Evolutionary conservation across 2,113 vertebrate species (phyloP), one percentile per base, ranked within the genome.

Genomic region (Trinectes maculatus): DNA sequence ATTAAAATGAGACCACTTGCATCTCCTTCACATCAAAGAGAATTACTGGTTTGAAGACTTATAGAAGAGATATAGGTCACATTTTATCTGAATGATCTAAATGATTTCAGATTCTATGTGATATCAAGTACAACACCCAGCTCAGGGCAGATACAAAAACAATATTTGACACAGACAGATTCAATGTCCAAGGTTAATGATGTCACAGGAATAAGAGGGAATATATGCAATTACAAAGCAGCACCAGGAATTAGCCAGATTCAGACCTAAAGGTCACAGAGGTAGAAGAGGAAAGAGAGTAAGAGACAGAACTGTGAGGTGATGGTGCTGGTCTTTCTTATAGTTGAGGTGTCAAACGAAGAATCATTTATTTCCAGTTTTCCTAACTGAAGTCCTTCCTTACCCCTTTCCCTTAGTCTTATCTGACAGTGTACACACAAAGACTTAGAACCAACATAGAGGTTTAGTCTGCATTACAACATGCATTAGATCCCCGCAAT

Each of bases 311-410:
- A 52, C 15, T 55, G 58, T 63, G 71, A 76, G 36, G 56, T 37
- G 49, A 39, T 22, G 76, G 84, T 89, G 88, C 85, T 89, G 83
- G 83, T 83, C 83, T 87, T 84, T 74, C n/a, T 47, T 46, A 72
- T 64, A 33, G 55, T 71, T 5, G 46, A 7, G 11, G 62, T 34
- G 12, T 56, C 10, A 44, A 29, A 70, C 6, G 28, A 40, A 10
- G n/a, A 52, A 33, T 5, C 8, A 16, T 46, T 58, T 42, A 21
- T 34, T 64, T 25, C 40, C 26, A 52, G 13, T 40, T 34, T 51
- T 26, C 13, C 37, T 49, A 44, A 57, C 48, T 71, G 48, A 2
- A 4, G 16, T 53, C 22, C 31, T 60, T 42, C 48, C 47, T 39
- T 48, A 47, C 28, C 18, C 53, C 57, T 25, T 57, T 69, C 42